phyloP scores from a whole-genome alignment of 2,113 vertebrate genomes.

The Nannospalax galili region DNA sequence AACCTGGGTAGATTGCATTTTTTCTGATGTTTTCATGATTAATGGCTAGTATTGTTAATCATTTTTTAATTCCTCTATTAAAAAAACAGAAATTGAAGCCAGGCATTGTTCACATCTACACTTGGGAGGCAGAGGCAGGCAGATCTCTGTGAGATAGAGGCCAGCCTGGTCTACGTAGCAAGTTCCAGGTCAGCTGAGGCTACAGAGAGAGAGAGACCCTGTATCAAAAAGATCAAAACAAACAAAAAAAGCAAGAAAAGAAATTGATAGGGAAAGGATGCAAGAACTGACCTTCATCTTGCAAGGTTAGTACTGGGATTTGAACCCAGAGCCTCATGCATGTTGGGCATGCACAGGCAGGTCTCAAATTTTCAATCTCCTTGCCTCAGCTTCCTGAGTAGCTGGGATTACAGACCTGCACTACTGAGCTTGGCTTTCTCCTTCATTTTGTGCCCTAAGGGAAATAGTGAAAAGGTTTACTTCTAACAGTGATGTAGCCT shows the following conservation, averaged over 20 bases:
- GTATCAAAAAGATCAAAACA: too few species aligned
- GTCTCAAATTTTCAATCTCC: not conserved
- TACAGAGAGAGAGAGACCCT: too few species aligned
- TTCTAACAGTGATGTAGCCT: not conserved
- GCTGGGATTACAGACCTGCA: not conserved
- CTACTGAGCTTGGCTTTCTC: not conserved
- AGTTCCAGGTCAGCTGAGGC: too few species aligned
- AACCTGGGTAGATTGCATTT: not conserved
- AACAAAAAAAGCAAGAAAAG: too few species aligned
- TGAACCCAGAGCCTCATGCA: too few species aligned
- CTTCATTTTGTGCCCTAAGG: not conserved
- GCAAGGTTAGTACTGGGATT: too few species aligned
- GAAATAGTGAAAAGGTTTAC: not conserved
- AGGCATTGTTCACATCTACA: too few species aligned
- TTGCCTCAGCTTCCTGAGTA: not conserved
- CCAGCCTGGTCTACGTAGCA: too few species aligned
- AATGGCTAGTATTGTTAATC: not conserved
- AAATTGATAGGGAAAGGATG: not conserved
- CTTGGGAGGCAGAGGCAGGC: too few species aligned
- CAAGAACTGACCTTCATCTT: too few species aligned
- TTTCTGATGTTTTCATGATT: not conserved
- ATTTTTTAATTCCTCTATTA: not conserved
- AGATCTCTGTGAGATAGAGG: too few species aligned
- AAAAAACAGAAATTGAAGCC: not conserved
- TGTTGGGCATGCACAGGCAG: not conserved